Percentiles rank a stretch among this genome's conserved stretches.
Conservation (phyloP, 2,113 vertebrate species). For the Clinocottus analis region DNA sequence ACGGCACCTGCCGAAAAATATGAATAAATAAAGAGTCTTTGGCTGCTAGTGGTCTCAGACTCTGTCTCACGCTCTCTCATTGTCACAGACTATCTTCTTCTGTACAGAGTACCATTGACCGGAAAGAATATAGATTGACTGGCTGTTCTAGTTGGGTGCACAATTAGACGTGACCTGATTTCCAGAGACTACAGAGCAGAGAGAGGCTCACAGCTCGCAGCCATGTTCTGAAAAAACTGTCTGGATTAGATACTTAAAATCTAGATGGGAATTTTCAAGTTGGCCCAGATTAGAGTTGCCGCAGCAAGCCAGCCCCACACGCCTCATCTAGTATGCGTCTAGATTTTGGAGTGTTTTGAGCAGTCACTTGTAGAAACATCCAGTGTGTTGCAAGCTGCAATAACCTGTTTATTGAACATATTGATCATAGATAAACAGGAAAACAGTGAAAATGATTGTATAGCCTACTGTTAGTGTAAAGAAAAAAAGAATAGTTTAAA, state of each 20-base stretch:
- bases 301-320: not conserved
- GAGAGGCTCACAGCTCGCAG: not conserved
- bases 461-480: not conserved
- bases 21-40: constrained; percentile 43
- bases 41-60: constrained; percentile 6
- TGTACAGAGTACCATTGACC: constrained; percentile 56
- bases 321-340: constrained; percentile 18
- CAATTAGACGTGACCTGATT: constrained; percentile 64
- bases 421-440: not conserved
- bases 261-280: constrained; percentile 43
- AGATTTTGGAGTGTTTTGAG: constrained; percentile 7
- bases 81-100: constrained; percentile 8
- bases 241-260: constrained; percentile 61
- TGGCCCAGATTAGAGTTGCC: constrained; percentile 56
- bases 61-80: not conserved
- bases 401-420: not conserved
- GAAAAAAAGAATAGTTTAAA: not conserved
- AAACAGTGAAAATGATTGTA: not conserved
- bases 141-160: constrained; percentile 64
- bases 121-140: constrained; percentile 72
- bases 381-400: not conserved
- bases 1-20: constrained; percentile 7
- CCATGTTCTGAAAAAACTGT: constrained; percentile 20
- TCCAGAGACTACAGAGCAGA: constrained; percentile 34
- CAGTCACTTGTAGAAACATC: not conserved